Conservation (phyloP, 2,888 invertebrate genomes). For the Argyresthia goedartella region DNA sequence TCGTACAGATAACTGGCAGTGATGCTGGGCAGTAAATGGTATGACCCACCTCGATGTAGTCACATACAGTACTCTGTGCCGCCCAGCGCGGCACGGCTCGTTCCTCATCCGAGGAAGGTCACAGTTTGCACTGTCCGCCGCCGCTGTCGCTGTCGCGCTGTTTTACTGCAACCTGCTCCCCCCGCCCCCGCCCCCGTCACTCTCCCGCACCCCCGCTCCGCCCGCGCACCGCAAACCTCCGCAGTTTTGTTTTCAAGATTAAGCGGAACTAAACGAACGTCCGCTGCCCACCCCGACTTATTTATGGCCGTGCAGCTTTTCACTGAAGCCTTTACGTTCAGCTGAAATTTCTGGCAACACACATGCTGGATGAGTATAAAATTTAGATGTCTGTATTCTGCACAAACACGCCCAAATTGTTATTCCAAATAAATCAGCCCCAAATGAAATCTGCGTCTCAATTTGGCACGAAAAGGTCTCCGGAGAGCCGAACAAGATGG, state of each 20-base stretch:
- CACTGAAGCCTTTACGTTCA: slow-evolving; percentile 2
- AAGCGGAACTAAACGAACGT: slow-evolving; percentile 44
- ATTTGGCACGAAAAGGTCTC: slow-evolving; percentile 60
- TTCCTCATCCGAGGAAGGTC: slow-evolving; percentile 48
- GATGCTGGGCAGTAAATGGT: too few relatives aligned
- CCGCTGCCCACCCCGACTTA: slow-evolving; percentile 6
- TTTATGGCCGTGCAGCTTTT: slow-evolving; percentile 6
- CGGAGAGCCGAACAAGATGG: slow-evolving; percentile 66
- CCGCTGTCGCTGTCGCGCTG: slow-evolving; percentile 19
- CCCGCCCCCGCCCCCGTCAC: slow-evolving; percentile 16
- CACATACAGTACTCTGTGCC: slow-evolving; percentile 18
- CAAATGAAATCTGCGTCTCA: slow-evolving; percentile 45
- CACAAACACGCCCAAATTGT: too few relatives aligned
- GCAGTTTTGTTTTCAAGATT: slow-evolving; percentile 58
- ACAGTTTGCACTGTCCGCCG: slow-evolving; percentile 46
- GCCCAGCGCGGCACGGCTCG: slow-evolving; percentile 30
- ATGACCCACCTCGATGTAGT: background rate
- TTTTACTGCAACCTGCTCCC: slow-evolving; percentile 36
- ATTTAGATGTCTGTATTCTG: too few relatives aligned
- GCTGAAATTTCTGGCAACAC: background rate
- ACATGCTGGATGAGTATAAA: too few relatives aligned
- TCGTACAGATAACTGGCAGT: too few relatives aligned
- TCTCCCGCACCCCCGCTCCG: slow-evolving; percentile 41
- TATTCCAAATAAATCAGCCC: background rate
- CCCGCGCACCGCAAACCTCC: slow-evolving; percentile 25